Evolutionary conservation across 2,888 invertebrate species (phyloP).

Genomic region (Sarcophaga caerulescens): DNA sequence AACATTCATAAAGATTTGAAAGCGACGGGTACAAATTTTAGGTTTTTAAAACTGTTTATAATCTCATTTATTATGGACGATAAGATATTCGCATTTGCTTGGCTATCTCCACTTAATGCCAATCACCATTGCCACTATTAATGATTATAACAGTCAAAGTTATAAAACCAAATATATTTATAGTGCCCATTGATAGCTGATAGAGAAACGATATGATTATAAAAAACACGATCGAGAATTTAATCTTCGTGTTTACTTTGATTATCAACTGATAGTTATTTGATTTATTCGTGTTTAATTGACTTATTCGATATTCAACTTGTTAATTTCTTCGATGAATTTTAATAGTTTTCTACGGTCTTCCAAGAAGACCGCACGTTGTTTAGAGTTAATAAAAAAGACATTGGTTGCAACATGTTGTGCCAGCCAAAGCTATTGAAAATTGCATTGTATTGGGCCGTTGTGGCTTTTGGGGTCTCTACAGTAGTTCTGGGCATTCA

Average conservation of each 20-base stretch:
- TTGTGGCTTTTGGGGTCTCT: constrained; percentile 70
- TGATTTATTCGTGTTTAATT: neutral
- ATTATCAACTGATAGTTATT: constrained; percentile 7
- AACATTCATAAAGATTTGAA: too few species aligned
- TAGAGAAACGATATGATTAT: neutral
- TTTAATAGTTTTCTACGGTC: constrained; percentile 30
- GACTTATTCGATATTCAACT: neutral
- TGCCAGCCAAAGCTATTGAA: neutral
- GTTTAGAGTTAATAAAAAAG: neutral
- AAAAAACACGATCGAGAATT: constrained; percentile 8
- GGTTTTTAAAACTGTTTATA: neutral
- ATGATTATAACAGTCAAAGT: neutral
- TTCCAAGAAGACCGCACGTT: constrained; percentile 23
- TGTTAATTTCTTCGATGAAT: neutral
- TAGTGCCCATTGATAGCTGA: neutral
- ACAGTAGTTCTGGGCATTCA: constrained; percentile 71
- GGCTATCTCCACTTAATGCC: neutral
- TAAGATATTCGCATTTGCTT: neutral
- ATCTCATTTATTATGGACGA: neutral
- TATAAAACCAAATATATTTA: neutral
- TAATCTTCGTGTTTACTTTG: neutral
- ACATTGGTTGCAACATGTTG: constrained; percentile 13
- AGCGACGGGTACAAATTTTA: too few species aligned
- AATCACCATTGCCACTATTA: neutral
- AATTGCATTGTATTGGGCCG: constrained; percentile 69